Conservation (phyloP, 2,888 invertebrate species). For the Mactromeris polynyma region DNA sequence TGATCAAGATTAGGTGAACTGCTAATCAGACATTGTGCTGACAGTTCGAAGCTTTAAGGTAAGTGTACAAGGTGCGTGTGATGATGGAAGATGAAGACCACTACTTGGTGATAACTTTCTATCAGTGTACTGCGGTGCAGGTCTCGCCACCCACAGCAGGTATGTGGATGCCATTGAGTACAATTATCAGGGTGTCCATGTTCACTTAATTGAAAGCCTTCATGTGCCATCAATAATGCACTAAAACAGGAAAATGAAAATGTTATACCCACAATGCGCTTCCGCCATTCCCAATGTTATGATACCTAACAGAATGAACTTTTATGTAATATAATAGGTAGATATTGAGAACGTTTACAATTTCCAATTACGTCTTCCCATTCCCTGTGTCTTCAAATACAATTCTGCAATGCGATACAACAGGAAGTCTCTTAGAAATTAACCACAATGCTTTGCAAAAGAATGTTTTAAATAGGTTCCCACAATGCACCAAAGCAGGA, state of each 20-base stretch:
- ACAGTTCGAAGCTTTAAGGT: not conserved
- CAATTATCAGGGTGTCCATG: not conserved
- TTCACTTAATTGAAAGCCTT: not conserved
- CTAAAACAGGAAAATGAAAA: not conserved
- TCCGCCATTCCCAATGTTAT: not conserved
- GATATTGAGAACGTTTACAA: not conserved
- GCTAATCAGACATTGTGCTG: not conserved
- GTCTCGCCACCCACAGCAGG: not conserved
- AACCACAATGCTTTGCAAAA: not conserved
- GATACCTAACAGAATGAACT: not conserved
- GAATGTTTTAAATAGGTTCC: not conserved
- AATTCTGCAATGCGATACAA: not conserved
- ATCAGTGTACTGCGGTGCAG: not conserved
- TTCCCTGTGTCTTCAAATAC: not conserved
- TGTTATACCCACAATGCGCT: not conserved
- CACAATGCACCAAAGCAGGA: conserved; percentile 13
- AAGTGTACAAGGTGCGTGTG: not conserved
- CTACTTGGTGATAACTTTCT: not conserved
- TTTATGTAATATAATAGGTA: not conserved
- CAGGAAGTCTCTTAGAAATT: conserved; percentile 15
- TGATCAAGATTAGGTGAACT: not conserved
- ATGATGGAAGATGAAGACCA: not conserved
- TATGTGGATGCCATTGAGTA: not conserved
- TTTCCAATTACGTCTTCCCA: not conserved
- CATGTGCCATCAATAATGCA: not conserved